Base-by-base conservation (phyloP, 2,113 vertebrate species). In the Zapornia atra region DNA sequence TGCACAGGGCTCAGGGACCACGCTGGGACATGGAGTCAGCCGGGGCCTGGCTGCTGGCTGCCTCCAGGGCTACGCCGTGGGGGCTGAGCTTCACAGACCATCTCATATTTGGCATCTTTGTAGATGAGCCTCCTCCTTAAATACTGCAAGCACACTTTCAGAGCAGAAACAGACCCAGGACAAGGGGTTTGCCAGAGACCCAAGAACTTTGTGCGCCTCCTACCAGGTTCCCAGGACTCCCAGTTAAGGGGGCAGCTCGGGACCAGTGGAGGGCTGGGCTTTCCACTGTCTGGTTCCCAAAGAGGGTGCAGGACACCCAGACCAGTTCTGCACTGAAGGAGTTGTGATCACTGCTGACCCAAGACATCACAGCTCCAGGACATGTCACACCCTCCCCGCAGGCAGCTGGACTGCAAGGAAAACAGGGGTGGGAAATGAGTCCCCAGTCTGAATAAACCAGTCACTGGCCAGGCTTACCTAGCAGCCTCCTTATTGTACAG, bases 381-480 rank as follows among this genome's bases (percentile, higher is more conserved):
- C 2, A 3, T 53, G 18, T 31, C 48, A 7, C 34, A n/a, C 29
- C 5, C 11, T 73, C 42, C 66, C 86, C 0, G 0, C 76, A 61
- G 83, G 96, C 95, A 96, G 96, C 95, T 91, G 94, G 92, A 84
- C 96, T 97, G 91, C 94, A 71, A 60, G 65, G 86, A 59, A 59
- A 73, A 44, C 33, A 34, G 0, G 14, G 94, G 33, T 56, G 83
- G 86, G 83, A 68, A 82, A 48, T 4, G 25, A 91, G 34, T 73
- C 60, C 68, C n/a, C 64, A 46, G 19, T 26, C 17, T 38, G 38
- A 97, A 97, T 97, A 96, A 97, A 97, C 29, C 86, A 91, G 81
- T 94, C 26, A 6, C 80, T 94, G 94, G 44, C 71, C 86, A 77
- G 71, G 61, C 76, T 70, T 65, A 81, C 83, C 86, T 40, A 33